Conservation (phyloP, 1,140 invertebrate species). For the Penaeus vannamei region DNA sequence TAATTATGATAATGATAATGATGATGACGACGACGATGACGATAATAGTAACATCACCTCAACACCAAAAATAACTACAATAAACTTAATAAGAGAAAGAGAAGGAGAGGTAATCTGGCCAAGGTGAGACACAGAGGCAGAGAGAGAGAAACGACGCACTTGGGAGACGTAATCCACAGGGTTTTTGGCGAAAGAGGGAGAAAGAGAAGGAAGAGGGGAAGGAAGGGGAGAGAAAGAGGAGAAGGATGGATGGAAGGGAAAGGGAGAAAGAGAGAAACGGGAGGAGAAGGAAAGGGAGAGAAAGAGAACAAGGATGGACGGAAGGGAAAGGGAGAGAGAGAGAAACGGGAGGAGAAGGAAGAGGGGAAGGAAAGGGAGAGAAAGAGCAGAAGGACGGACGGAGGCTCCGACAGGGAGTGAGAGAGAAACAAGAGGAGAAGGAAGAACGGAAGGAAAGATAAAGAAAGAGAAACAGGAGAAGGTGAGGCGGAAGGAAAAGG, state of each 20-base stretch:
- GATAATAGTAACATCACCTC: background rate
- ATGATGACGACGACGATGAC: background rate
- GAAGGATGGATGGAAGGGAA: no score
- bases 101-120: background rate
- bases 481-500: no score
- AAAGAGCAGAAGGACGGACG: no score
- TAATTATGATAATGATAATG: background rate
- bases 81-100: background rate
- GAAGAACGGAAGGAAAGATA: background rate
- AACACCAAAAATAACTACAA: background rate
- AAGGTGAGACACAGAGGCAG: no score
- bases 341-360: background rate
- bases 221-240: background rate
- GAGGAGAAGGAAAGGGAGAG: background rate
- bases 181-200: background rate
- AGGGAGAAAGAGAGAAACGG: background rate
- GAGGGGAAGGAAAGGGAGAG: background rate
- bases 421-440: background rate
- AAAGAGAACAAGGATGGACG: background rate
- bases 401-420: no score
- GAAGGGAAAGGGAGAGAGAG: no score
- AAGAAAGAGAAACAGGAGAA: background rate
- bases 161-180: no score
- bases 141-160: no score
- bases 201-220: background rate